Percentiles rank a stretch among this genome's conserved stretches.
Conservation (phyloP, 2,113 vertebrate species). For the Syrrhaptes paradoxus region DNA sequence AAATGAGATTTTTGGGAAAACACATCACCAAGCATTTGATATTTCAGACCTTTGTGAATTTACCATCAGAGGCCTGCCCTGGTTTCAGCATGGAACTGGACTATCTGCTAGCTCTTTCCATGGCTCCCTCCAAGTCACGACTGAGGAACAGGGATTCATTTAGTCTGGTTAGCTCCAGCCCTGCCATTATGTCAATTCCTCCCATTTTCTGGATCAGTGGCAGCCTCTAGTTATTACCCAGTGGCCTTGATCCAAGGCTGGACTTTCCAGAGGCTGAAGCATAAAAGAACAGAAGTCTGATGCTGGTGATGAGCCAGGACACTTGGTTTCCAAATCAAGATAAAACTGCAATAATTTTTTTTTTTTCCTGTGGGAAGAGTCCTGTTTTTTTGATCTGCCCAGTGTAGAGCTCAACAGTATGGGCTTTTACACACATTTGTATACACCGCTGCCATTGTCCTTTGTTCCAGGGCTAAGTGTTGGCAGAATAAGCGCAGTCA, state of each 20-base stretch:
- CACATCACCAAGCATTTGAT: neutral
- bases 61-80: neutral
- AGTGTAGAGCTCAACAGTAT: neutral
- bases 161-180: neutral
- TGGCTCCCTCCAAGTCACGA: neutral
- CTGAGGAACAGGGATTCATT: neutral
- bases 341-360: neutral
- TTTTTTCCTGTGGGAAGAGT: neutral
- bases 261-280: slow-evolving; percentile 30
- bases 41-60: neutral
- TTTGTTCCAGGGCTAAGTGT: slow-evolving; percentile 23
- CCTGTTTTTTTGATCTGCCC: neutral
- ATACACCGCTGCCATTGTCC: neutral
- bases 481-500: neutral
- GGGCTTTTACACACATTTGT: neutral
- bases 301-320: neutral
- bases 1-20: neutral
- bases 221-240: neutral
- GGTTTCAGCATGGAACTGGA: neutral
- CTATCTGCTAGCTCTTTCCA: neutral
- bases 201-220: slow-evolving; percentile 11
- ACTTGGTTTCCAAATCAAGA: slow-evolving; percentile 29
- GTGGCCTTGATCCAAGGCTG: slow-evolving; percentile 18
- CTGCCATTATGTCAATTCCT: slow-evolving; percentile 12
- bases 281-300: neutral